Base-by-base conservation (phyloP, 2,888 invertebrate genomes). In the Pyralis farinalis region DNA sequence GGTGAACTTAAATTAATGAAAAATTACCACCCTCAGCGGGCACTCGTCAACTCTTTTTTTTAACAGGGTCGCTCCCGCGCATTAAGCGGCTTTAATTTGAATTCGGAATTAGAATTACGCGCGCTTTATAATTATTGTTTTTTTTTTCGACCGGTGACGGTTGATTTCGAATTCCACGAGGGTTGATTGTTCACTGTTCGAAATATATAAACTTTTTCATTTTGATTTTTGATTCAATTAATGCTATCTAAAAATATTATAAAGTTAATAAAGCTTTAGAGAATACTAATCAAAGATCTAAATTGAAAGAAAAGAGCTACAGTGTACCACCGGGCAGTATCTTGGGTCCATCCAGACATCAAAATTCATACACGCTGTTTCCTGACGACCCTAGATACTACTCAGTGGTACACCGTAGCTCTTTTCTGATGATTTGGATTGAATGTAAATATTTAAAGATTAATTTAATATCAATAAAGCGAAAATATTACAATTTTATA, bases 1-100 rank as follows among this genome's bases (percentile, higher is more conserved):
- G 84, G 87, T 87, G 88, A 88, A 88, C 88, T 88, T 88, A 88
- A 88, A 88, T 88, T 88, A 88, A 88, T 88, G 88, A 88, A 88
- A 88, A 88, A 88, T 88, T 88, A 88, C 88, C 88, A 88, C 88
- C 88, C 88, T 86, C 84, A 66, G 78, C 76, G 86, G 75, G 83
- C 79, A 78, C 79, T 88, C 88, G 86, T 86, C 87, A 87, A 87
- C 87, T 88, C 87, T 88, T 88, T 88, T 86, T n/a, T 86, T 87
- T 77, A 73, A 80, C 78, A 67, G 85, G 85, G 82, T 83, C 87
- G 86, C 86, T 85, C 81, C 83, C 86, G 87, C 85, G 87, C 87
- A 88, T 88, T 88, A 88, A 88, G 87, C 88, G 87, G 88, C 87
- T 88, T 88, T 88, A 85, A 88, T 88, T 88, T 88, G 88, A 88